phyloP scores from a whole-genome alignment of 2,888 invertebrate species.

The Harpalus rufipes region DNA sequence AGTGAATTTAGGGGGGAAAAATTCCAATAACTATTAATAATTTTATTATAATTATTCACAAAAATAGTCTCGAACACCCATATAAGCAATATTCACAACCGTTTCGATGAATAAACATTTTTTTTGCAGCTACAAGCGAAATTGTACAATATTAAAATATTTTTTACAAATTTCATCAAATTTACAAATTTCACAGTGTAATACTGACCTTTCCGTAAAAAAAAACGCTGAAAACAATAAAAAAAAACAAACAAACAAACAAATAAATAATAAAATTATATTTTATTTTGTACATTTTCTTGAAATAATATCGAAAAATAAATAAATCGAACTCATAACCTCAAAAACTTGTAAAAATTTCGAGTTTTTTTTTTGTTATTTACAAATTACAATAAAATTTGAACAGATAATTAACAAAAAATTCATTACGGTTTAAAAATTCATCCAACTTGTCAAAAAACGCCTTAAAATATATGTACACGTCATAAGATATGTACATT shows the following conservation, averaged over 20 bases:
- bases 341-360: neutral
- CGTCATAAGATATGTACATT: neutral
- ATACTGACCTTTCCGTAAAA: constrained; percentile 60
- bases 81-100: constrained; percentile 53
- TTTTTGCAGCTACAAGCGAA: neutral
- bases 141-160: constrained; percentile 30
- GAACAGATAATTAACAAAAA: constrained; percentile 20
- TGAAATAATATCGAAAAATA: constrained; percentile 79
- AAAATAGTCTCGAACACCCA: constrained; percentile 52
- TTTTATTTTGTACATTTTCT: constrained; percentile 70
- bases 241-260: too few species aligned
- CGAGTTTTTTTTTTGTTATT: constrained; percentile 7
- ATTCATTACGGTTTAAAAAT: too few species aligned
- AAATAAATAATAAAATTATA: constrained; percentile 65
- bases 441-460: neutral
- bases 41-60: constrained; percentile 62
- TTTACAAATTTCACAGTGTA: constrained; percentile 66
- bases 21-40: constrained; percentile 51
- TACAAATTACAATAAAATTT: constrained; percentile 47
- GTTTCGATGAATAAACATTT: constrained; percentile 29
- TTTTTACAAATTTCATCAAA: constrained; percentile 40
- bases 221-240: too few species aligned
- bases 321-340: constrained; percentile 79
- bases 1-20: neutral
- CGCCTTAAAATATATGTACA: too few species aligned